These are phyloP conservation scores for Pionites leucogaster DNA, from an alignment of 2,113 vertebrate species.

Conservation along the genomic window DNA sequence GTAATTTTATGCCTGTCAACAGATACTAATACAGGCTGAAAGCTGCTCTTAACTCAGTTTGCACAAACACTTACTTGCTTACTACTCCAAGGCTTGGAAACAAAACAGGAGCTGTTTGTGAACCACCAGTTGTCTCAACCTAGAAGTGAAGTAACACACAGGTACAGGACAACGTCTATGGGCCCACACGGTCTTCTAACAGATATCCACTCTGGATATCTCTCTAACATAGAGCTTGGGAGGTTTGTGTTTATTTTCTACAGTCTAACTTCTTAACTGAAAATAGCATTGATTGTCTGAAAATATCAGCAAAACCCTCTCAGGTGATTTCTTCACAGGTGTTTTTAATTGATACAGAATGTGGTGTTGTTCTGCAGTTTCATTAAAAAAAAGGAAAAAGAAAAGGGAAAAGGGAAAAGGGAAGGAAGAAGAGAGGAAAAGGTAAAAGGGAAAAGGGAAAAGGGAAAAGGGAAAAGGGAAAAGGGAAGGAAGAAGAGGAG, in stretches of 20 bases:
- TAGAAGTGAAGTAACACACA: neutral
- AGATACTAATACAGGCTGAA: neutral
- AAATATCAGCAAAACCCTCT: neutral
- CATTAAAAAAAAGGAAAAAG: neutral
- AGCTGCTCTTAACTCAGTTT: neutral
- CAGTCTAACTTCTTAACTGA: neutral
- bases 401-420: no score
- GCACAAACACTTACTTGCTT: neutral
- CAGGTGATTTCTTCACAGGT: neutral
- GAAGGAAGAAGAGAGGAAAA: no score
- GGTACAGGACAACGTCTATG: neutral
- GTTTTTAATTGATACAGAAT: neutral
- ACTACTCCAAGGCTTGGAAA: neutral
- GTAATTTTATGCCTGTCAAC: neutral
- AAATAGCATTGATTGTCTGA: neutral
- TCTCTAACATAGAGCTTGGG: neutral
- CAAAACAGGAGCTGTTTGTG: neutral
- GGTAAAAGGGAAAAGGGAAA: no score
- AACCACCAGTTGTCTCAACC: neutral
- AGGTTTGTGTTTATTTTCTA: neutral
- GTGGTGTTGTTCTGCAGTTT: neutral
- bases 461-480: no score
- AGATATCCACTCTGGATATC: neutral
- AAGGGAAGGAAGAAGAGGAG: no score
- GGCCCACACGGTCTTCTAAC: neutral